Percentiles rank a stretch among this genome's conserved stretches.
Conservation (phyloP, 1,140 invertebrate genomes). For the Littorina saxatilis region DNA sequence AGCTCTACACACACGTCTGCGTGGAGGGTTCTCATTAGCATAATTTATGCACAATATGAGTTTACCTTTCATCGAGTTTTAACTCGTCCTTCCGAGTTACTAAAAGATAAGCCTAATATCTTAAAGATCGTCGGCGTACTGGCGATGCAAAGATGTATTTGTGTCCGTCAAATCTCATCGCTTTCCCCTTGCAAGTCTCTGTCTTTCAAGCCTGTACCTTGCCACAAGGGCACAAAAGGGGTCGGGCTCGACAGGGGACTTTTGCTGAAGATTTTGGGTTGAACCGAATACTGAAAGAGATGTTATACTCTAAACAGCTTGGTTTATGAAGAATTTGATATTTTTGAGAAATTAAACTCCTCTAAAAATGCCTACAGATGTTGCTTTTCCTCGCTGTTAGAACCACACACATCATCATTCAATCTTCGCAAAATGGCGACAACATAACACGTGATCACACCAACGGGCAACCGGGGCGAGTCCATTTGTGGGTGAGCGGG, state of each 20-base stretch:
- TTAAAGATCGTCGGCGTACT: constrained; percentile 37
- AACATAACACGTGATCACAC: constrained; percentile 26
- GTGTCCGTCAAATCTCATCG: constrained; percentile 30
- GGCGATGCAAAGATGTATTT: constrained; percentile 35
- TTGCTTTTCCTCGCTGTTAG: constrained; percentile 35
- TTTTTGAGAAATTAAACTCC: constrained; percentile 30
- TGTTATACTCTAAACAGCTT: constrained; percentile 39
- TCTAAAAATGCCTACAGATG: constrained; percentile 31
- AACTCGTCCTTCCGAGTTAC: constrained; percentile 38
- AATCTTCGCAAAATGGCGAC: constrained; percentile 44
- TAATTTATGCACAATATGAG: constrained; percentile 45
- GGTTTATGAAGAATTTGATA: constrained; percentile 30
- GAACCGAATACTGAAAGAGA: constrained; percentile 26
- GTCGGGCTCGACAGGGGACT: constrained; percentile 32
- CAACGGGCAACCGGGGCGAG: not conserved
- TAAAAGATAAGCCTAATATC: constrained; percentile 26
- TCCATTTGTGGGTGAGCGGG: not conserved
- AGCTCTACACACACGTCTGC: constrained; percentile 13
- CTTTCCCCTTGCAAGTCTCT: constrained; percentile 37
- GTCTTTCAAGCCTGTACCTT: constrained; percentile 25
- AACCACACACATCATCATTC: constrained; percentile 42
- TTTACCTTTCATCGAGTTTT: constrained; percentile 43
- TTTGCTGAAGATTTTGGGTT: constrained; percentile 35
- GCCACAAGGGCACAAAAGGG: constrained; percentile 38
- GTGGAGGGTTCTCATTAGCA: constrained; percentile 37